phyloP scores from a whole-genome alignment of 2,888 invertebrate species.

The Keiferia lycopersicella region DNA sequence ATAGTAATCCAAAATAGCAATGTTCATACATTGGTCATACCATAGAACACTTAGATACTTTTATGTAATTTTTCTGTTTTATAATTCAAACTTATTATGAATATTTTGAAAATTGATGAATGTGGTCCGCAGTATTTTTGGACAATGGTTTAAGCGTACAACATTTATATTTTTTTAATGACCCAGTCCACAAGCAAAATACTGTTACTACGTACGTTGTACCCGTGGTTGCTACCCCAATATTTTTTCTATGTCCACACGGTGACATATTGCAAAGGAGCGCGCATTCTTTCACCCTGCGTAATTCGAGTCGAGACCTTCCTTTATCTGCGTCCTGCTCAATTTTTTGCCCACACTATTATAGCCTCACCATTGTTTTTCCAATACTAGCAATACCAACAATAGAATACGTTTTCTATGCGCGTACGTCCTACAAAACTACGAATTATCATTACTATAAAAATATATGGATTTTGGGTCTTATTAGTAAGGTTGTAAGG shows the following conservation, averaged over 20 bases:
- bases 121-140: no score
- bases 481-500: neutral
- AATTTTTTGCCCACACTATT: conserved; percentile 50
- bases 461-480: neutral
- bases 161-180: no score
- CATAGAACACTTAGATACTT: no score
- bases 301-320: conserved; percentile 43
- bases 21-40: no score
- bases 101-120: no score
- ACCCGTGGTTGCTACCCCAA: neutral
- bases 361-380: conserved; percentile 52
- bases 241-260: neutral
- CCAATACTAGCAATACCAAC: conserved; percentile 66
- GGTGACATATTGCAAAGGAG: conserved; percentile 22
- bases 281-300: conserved; percentile 50
- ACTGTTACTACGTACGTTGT: no score
- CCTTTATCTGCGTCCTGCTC: conserved; percentile 49
- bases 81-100: no score
- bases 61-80: no score
- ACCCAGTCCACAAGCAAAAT: no score
- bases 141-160: no score
- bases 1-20: no score
- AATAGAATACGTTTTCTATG: conserved; percentile 68
- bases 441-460: conserved; percentile 59
- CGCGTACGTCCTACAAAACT: conserved; percentile 75